Base-by-base conservation (phyloP, 2,113 vertebrate species). In the Coregonus clupeaformis region DNA sequence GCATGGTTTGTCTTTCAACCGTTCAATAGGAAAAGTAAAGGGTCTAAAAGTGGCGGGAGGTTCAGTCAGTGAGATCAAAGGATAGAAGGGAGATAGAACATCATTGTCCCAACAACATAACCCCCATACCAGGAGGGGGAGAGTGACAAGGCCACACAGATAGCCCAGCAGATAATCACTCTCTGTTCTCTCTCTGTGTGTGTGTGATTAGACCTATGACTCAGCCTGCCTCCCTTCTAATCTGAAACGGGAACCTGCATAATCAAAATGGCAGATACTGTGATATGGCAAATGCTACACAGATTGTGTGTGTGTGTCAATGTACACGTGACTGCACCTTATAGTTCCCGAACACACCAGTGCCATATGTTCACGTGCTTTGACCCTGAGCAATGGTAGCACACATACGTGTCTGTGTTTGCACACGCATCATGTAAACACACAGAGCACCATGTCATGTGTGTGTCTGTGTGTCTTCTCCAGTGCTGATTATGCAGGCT, bases 51-150 rank as follows among this genome's bases (percentile, higher is more conserved):
- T 52, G 49, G 36, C 36, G 2, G 62, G 12, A 25, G 22, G 62
- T 25, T 12, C 4, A 65, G 29, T 29, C 25, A 30, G 25, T 65
- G 63, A 65, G 63, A 65, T 65, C 27, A 65, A 65, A 65, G 20
- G 47, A 57, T 18, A 52, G 49, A 16, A 18, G 16, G 5, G 18
- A 69, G 78, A 77, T 69, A 68, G 65, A 59, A 71, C 76, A 72
- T 71, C 73, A 63, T 36, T 72, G 57, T 69, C 66, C n/a, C 67
- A 24, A 77, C 75, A 80, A 69, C 64, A 55, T 25, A 77, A 47
- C 36, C 36, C 65, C 36, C 52, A 68, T 71, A 79, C 42, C 60
- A 72, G 25, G 69, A 59, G 65, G 45, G 49, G 18, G 60, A 76
- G 67, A 78, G 55, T 47, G 25, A 7, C 42, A 69, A 24, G 45